Conservation (phyloP, 2,113 vertebrate genomes). For the Camelus bactrianus region DNA sequence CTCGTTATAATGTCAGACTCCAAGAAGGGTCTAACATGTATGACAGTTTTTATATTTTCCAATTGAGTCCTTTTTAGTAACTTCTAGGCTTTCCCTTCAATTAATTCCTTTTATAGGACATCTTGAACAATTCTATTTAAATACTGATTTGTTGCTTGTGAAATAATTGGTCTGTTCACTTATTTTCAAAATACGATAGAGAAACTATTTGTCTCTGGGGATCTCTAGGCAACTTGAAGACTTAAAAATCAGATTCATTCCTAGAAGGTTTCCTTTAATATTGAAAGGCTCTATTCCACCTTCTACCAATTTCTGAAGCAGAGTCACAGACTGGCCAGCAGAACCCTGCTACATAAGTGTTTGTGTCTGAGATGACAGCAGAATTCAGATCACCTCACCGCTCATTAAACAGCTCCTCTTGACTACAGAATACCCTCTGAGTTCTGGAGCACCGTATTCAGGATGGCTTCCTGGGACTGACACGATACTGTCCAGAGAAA, state of each 20-base stretch:
- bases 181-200: constrained; percentile 40
- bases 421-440: not conserved
- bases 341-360: not conserved
- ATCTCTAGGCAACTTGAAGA: not conserved
- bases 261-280: not conserved
- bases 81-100: not conserved
- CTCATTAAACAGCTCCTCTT: constrained; percentile 18
- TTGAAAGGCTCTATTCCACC: not conserved
- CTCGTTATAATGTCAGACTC: constrained; percentile 62
- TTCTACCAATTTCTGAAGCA: not conserved
- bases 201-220: constrained; percentile 28
- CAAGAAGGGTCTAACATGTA: constrained; percentile 20
- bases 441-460: not conserved
- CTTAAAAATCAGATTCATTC: constrained; percentile 42
- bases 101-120: constrained; percentile 40
- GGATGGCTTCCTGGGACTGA: not conserved
- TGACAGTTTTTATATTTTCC: not conserved
- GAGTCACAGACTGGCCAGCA: not conserved
- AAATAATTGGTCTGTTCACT: constrained; percentile 2
- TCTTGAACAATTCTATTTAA: constrained; percentile 48
- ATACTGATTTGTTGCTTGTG: constrained; percentile 46
- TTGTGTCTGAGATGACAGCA: not conserved
- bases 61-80: not conserved
- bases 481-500: constrained; percentile 12
- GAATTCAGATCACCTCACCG: constrained; percentile 30